phyloP scores from a whole-genome alignment of 2,888 invertebrate species.

The Aphelenchoides bicaudatus region DNA sequence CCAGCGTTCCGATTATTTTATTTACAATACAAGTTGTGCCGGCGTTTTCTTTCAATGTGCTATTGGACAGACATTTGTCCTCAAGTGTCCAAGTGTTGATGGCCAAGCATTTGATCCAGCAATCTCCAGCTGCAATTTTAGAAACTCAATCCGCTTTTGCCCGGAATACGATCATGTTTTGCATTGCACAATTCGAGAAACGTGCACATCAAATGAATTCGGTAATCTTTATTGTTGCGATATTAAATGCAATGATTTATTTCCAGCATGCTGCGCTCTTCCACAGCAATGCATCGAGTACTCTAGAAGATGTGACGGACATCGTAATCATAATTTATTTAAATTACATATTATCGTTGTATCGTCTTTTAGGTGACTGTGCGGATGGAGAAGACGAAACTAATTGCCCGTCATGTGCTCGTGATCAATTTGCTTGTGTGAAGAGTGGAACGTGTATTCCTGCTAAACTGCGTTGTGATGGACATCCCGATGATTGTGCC shows the following conservation, averaged over 20 bases:
- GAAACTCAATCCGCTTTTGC: slow-evolving; percentile 49
- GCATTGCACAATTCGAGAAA: slow-evolving; percentile 48
- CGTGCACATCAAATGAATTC: slow-evolving; percentile 29
- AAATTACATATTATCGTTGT: no score
- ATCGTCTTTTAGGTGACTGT: no score
- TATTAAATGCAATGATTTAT: no score
- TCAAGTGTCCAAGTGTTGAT: slow-evolving; percentile 45
- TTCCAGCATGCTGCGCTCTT: slow-evolving; percentile 56
- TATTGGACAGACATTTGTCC: slow-evolving; percentile 54
- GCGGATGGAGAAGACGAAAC: slow-evolving; percentile 40
- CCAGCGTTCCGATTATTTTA: slow-evolving; percentile 54
- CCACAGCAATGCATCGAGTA: slow-evolving; percentile 50
- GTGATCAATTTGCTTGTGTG: slow-evolving; percentile 56
- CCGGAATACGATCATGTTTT: slow-evolving; percentile 58
- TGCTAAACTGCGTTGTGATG: slow-evolving; percentile 53
- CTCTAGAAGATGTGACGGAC: slow-evolving; percentile 48
- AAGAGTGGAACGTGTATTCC: slow-evolving; percentile 52
- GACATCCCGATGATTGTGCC: slow-evolving; percentile 54
- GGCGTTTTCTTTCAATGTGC: slow-evolving; percentile 57
- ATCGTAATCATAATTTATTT: no score
- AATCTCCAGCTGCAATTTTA: slow-evolving; percentile 54
- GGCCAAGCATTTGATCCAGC: slow-evolving; percentile 51
- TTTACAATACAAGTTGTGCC: slow-evolving; percentile 54
- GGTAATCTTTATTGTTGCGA: slow-evolving; percentile 5
- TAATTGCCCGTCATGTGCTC: slow-evolving; percentile 56